Evolutionary conservation across 2,113 vertebrate species (phyloP), one percentile per base, ranked within the genome.

Genomic region (Pedetes capensis): DNA sequence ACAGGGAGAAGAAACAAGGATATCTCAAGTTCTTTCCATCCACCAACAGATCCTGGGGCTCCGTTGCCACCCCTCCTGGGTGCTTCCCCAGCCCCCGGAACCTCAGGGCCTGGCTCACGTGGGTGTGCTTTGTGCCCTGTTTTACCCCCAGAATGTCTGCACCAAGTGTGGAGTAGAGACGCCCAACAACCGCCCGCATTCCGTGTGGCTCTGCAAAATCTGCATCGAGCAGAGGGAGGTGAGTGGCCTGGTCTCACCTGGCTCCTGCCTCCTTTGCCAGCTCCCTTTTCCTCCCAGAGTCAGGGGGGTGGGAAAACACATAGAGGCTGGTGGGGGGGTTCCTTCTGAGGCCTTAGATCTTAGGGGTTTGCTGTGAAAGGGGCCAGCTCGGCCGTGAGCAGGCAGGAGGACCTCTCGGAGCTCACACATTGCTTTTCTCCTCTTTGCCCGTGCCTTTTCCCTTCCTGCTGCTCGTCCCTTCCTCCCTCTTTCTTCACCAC

Each of bases 191-290:
- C 98, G 98, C 32, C 98, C 98, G 0, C 97, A 98, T 34, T 95
- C 99, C 0, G 90, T 98, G 96, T 99, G 99, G 99, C 98, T 99
- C 53, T 99, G 99, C 98, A 99, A 99, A 97, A 99, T 99, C 98
- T 99, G 99, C 99, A 98, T 98, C 0, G 99, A 99, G 94, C 99
- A 99, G 92, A 98, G 99, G 87, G 99, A 99, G 99, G 99, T 99
- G 95, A 98, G 98, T 92, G 13, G n/a, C 86, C 2, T 22, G 87
- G 66, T 12, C 71, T 53, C 32, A 0, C 2, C 11, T 3, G 14
- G 11, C 20, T 27, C 8, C 4, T 12, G 11, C 47, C 16, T 1
- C 37, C 39, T 55, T 8, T 55, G 3, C 5, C 18, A 5, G 0
- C 6, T 4, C 27, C 18, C 16, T 2, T 37, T 42, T 37, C 17